Evolutionary conservation across 2,113 vertebrate genomes (phyloP), one percentile per base, ranked within the genome.

Genomic region (Centropus bengalensis): DNA sequence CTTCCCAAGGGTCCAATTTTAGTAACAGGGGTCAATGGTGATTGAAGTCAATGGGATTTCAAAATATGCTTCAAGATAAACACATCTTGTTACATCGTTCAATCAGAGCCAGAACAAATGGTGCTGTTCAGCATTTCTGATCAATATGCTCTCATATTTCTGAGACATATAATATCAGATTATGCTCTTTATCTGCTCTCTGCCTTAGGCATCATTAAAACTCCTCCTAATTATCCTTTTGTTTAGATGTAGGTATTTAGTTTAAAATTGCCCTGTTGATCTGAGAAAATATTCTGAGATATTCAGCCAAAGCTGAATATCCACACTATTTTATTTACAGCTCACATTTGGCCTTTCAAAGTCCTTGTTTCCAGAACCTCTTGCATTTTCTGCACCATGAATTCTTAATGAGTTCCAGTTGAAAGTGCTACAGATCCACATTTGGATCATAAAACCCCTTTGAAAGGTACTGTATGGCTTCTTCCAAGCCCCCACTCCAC

Each of bases 361-460:
- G 71, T 90, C 84, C 84, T 95, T 55, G 66, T 97, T 97, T 97
- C 96, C 94, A 97, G 95, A 96, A 95, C 30, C 16, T 94, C 89
- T 96, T 14, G 27, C 90, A 96, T 97, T 97, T 97, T 98, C 97
- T 98, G 97, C 97, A 86, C 91, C 97, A 97, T 97, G 97, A 98
- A 97, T 97, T 97, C 96, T 96, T 97, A 98, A 98, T 96, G 94
- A 97, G 95, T 97, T 98, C 96, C 95, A 97, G 96, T 97, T 97
- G 97, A 97, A 97, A 97, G 94, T 95, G 88, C 76, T 90, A 69
- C 59, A 91, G 94, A 92, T 94, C 77, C 78, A 96, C 73, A 86
- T 87, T 95, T 94, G 88, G 68, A 83, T 89, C 88, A 93, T 96
- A 96, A 93, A 93, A 63, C 30, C 74, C 27, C 54, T 23, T 82